Base-by-base conservation (phyloP, 2,113 vertebrate genomes). In the Meleagris gallopavo region DNA sequence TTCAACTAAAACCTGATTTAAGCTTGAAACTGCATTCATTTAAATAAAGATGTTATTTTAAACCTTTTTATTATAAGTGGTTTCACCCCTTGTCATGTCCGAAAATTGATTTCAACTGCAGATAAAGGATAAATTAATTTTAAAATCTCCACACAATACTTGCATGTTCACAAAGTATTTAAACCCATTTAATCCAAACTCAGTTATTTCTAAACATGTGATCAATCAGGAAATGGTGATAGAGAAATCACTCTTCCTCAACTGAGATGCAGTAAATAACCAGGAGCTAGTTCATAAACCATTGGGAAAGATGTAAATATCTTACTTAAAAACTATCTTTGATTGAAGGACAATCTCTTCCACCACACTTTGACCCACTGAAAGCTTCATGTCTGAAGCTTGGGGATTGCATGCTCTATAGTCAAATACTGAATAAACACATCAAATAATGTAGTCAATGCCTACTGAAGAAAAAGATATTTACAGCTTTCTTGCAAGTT, bases 251-350 rank as follows among this genome's bases (percentile, higher is more conserved):
- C 38, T 67, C 61, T 77, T 18, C 46, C 67, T 81, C 83, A 83
- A 25, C 32, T 78, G 73, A 90, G 50, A 64, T 64, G 38, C 20
- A n/a, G 57, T 60, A 88, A 96, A 88, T 83, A 93, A 90, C 5
- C 41, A 78, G 55, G 70, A 78, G 40, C 20, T 74, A 67, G 65
- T 66, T 58, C 64, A 73, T 13, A 88, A 22, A 71, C 32, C 38
- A 40, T 24, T 21, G 15, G 52, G 38, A 22, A 55, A 91, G 76
- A 91, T 40, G 60, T 77, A 88, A 90, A 91, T 74, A 86, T 34
- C 41, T 85, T 73, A 55, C 12, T 93, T 74, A 38, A 77, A 88
- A 83, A 34, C 12, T 3, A 21, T 19, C 50, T 81, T 89, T 60
- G 34, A 10, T 43, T 83, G 83, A 91, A 92, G 52, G 57, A 60